These are phyloP conservation scores for Galemys pyrenaicus DNA, from an alignment of 2,113 vertebrate genomes.

Conservation along the genomic window DNA sequence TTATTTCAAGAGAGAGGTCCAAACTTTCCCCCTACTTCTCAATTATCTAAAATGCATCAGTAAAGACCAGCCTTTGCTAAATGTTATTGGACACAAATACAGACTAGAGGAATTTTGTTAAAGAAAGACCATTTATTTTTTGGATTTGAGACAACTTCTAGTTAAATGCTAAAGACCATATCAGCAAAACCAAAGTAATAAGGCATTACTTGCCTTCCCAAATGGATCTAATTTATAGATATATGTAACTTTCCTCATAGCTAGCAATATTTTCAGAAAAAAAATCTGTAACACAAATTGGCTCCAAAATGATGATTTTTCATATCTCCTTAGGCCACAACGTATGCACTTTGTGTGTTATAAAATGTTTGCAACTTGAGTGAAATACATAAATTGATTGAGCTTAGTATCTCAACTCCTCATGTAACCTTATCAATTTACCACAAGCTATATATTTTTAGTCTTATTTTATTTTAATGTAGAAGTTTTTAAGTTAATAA, in stretches of 20 bases:
- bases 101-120: neutral
- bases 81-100: constrained; percentile 33
- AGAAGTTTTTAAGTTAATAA: constrained; percentile 46
- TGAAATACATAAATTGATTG: constrained; percentile 50
- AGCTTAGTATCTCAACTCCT: neutral
- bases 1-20: constrained; percentile 42
- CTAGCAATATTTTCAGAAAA: constrained; percentile 38
- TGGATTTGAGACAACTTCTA: constrained; percentile 28
- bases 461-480: constrained; percentile 7
- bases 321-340: neutral
- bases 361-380: neutral
- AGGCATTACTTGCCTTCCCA: neutral
- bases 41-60: neutral
- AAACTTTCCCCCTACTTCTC: constrained; percentile 28
- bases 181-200: constrained; percentile 62
- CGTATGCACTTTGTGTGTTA: neutral
- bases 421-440: constrained; percentile 1
- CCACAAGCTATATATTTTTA: constrained; percentile 24
- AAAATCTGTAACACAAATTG: constrained; percentile 56
- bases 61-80: neutral
- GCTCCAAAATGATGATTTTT: constrained; percentile 35
- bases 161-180: constrained; percentile 44
- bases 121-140: constrained; percentile 42
- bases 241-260: constrained; percentile 28
- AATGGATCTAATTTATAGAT: constrained; percentile 60